Base-by-base conservation (phyloP, 2,113 vertebrate species). In the Tenrec ecaudatus region DNA sequence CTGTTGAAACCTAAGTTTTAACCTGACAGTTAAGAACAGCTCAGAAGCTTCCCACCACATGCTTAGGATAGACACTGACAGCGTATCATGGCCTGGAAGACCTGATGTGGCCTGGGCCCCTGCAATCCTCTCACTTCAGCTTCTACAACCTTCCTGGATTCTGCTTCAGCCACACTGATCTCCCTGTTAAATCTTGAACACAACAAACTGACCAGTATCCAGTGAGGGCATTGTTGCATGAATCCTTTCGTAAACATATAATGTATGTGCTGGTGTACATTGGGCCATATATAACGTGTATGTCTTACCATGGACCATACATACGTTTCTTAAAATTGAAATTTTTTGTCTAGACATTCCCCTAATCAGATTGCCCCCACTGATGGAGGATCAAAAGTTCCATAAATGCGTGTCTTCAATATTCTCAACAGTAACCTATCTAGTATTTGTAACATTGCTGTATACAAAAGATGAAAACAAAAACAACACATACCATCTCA, bases 401-500 rank as follows among this genome's bases (percentile, higher is more conserved):
- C 47, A 22, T 86, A 23, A 82, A 86, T 75, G 33, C 75, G 57
- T 73, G 31, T 64, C 20, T 92, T 78, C 19, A 27, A 25, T 92
- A 40, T 20, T 40, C 16, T 60, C n/a, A 62, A 62, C 25, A 62
- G 31, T 53, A 76, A 40, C 73, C 6, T 82, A 53, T 82, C 9
- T 60, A 75, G 12, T 89, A 40, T 75, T 23, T 95, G 25, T 83
- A 89, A 66, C 73, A 33, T 68, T 92, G 12, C 60, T 79, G 19
- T 2, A 82, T 38, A 40, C 17, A 40, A 20, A 47, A 86, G 81
- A 58, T 31, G 25, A 60, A 84, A 69, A 38, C 0, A 33, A 78
- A 79, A 77, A 53, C 14, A 58, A 69, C 38, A 23, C 16, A 29
- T 69, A 76, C 33, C 69, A 66, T 68, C 25, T 86, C 77, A 40